Base-by-base conservation (phyloP, 2,888 invertebrate species). In the Macrosiphum euphorbiae region DNA sequence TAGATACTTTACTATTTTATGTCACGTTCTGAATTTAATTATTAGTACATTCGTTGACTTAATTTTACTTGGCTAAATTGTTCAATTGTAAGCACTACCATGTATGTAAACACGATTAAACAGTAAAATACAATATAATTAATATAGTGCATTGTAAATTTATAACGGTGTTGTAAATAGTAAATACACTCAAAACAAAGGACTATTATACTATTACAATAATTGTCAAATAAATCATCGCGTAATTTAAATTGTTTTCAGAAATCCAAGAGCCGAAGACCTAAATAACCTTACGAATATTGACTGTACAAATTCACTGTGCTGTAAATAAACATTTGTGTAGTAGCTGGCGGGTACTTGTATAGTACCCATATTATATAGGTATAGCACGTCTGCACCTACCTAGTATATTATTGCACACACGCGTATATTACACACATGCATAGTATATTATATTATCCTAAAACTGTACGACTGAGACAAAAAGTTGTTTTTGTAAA, bases 401-500 rank as follows among this genome's bases (percentile, higher is more conserved):
- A 35, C 26, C 26, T 35, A 44, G 44, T 44, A 67, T 78, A 35
- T 20, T 78, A 35, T 78, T 78, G 78, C n/a, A 67, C n/a, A 7
- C 67, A 35, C n/a, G n/a, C 67, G 3, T 52, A 67, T 67, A 67
- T n/a, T 67, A n/a, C 61, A 61, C 61, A 67, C 35, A 16, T 35
- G 78, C 20, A 78, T 20, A 35, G 8, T 78, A 78, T 78, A 78
- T 41, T 35, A 35, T 78, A 35, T 78, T 78, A 78, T 78, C 78
- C 78, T 35, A 78, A 78, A 78, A 35, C 78, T 5, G 67, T 78
- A 35, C 20, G 78, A 35, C 78, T 78, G 78, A 78, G 35, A 78
- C 78, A 78, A 78, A 78, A 78, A 78, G 35, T 35, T 78, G 78
- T 78, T 78, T 35, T 78, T 78, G 78, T 78, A 78, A 78, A 35